A percentile compares a stretch with the other conserved stretches of the same genome.
Conservation (phyloP, 2,797 vertebrate species). For the Schizopygopsis pylzovi region DNA sequence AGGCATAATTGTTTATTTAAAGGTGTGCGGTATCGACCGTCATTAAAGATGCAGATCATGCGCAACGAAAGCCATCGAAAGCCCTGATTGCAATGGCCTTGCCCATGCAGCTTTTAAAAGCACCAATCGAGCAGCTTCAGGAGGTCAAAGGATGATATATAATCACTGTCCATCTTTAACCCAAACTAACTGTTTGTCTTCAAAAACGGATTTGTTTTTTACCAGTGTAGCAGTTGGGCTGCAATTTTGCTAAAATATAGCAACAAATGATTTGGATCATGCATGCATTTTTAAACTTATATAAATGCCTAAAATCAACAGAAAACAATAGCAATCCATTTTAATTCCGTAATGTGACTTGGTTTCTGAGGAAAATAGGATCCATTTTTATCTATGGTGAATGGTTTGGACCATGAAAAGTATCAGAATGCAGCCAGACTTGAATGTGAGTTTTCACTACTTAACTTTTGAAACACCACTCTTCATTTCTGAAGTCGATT, state of each 20-base stretch:
- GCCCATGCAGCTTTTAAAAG: constrained; percentile 68
- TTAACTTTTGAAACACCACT: neutral
- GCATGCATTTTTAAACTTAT: neutral
- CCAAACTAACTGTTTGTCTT: neutral
- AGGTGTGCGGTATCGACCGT: constrained; percentile 77
- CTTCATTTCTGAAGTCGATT: neutral
- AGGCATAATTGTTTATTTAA: constrained; percentile 83
- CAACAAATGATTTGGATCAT: neutral
- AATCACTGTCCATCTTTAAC: constrained; percentile 28
- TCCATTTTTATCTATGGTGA: neutral
- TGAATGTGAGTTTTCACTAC: neutral
- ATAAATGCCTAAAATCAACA: neutral
- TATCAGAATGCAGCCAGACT: neutral
- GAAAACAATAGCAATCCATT: neutral
- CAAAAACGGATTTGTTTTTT: constrained; percentile 2
- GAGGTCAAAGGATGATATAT: constrained; percentile 37
- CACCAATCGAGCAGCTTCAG: constrained; percentile 74
- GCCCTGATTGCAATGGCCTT: constrained; percentile 54
- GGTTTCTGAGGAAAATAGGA: neutral
- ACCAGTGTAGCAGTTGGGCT: neutral
- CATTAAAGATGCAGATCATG: constrained; percentile 77
- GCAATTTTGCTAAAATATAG: neutral
- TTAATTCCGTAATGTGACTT: neutral
- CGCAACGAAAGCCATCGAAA: constrained; percentile 73
- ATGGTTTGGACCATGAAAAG: neutral